Conservation (phyloP, 2,113 vertebrate genomes). For the Prolemur simus region DNA sequence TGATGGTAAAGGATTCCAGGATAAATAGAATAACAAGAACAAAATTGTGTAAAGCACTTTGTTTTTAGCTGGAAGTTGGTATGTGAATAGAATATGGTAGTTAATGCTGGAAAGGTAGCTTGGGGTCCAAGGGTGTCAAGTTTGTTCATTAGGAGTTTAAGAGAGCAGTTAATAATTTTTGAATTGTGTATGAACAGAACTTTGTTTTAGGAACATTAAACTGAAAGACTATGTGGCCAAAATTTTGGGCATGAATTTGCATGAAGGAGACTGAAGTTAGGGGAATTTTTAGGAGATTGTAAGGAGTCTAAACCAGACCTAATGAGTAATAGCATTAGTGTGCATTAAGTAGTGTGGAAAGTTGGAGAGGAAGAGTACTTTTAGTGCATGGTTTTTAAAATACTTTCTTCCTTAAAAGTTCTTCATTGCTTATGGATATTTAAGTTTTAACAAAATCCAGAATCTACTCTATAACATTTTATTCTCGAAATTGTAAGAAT, state of each 20-base stretch:
- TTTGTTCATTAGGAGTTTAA: not conserved
- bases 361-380: not conserved
- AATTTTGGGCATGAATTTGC: no score
- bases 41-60: not conserved
- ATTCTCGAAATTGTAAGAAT: not conserved
- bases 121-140: not conserved
- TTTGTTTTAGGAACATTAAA: conserved; percentile 30
- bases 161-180: not conserved
- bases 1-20: not conserved
- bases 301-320: not conserved
- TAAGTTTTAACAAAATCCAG: not conserved
- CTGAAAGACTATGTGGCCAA: not conserved
- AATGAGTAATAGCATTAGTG: not conserved
- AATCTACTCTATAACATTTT: not conserved
- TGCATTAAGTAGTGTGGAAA: not conserved
- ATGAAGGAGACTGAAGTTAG: not conserved
- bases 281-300: not conserved
- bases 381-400: not conserved
- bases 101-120: not conserved
- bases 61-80: not conserved
- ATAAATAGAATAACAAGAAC: not conserved
- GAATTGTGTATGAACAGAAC: not conserved
- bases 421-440: not conserved
- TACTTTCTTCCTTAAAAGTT: not conserved
- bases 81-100: not conserved